Evolutionary conservation across 2,113 vertebrate genomes (phyloP).

Genomic region (Hystrix cristata): DNA sequence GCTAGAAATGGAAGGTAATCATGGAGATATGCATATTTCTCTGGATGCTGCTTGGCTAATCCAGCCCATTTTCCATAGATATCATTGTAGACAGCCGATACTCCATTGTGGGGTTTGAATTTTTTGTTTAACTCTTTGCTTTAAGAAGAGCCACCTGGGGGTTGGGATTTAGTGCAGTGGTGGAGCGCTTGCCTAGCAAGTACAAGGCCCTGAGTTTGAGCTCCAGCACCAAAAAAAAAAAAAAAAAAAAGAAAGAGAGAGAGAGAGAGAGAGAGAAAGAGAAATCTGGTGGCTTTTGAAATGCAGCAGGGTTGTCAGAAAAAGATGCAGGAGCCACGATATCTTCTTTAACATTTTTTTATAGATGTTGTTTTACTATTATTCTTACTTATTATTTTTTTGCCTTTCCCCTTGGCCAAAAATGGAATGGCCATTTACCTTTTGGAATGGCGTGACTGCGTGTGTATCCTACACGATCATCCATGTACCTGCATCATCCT

Average conservation of each 20-base stretch:
- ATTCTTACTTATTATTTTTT: not conserved
- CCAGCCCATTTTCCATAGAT: constrained; percentile 18
- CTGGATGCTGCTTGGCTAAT: constrained; percentile 43
- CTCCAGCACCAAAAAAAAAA: too few relatives aligned
- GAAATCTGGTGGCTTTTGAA: not conserved
- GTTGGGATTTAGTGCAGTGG: too few relatives aligned
- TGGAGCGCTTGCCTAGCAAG: too few relatives aligned
- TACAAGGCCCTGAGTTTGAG: too few relatives aligned
- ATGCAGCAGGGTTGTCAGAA: not conserved
- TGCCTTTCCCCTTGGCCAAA: not conserved
- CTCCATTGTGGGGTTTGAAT: constrained; percentile 6
- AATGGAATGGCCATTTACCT: not conserved
- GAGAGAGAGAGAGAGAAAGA: not conserved
- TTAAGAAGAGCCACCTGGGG: constrained; percentile 40
- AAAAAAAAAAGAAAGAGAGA: too few relatives aligned
- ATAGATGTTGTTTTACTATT: not conserved
- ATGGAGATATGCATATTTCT: not conserved
- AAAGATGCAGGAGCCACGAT: not conserved
- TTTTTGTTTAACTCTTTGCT: constrained; percentile 57
- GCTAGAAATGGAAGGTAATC: not conserved
- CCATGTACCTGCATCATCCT: accelerated
- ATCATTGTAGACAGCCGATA: not conserved
- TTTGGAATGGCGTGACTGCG: not conserved
- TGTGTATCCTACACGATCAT: accelerated
- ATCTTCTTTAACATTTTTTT: constrained; percentile 4